Base-by-base conservation (phyloP, 2,113 vertebrate species). In the Gymnarchus niloticus region DNA sequence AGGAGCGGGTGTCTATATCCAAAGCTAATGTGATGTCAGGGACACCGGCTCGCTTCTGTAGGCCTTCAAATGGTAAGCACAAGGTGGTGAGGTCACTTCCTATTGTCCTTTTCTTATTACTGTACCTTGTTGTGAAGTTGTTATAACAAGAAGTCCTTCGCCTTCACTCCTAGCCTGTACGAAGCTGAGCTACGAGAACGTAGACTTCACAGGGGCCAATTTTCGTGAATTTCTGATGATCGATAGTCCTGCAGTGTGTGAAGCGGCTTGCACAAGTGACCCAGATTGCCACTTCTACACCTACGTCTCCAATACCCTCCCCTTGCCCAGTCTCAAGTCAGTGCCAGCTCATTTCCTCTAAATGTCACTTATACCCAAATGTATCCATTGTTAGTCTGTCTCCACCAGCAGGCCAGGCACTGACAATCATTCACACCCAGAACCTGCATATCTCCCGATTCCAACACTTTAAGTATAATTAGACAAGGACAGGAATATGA, bases 221-320 rank as follows among this genome's bases (percentile, higher is more conserved):
- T n/a, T n/a, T n/a, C 83, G 88, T 89, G 1, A 84, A 14, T 87
- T 0, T 23, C 87, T 88, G 49, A 0, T 81, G 49, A 23, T 83
- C 85, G 86, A 91, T 2, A 49, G 88, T 48, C 81, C 84, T 0
- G 59, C 85, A 0, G 1, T 8, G 0, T 86, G 93, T 54, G 88
- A 90, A 87, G 87, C 0, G 48, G 83, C 19, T 3, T 94, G 93
- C 44, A 85, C 76, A 9, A 84, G 46, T 0, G 89, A 93, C 19
- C 65, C 83, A 0, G 19, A 83, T 80, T 93, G 93, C 83, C 93
- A 92, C 85, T 94, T 92, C 90, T 94, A 90, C 89, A 86, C 82
- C 28, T 93, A 92, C n/a, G 21, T 83, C 61, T 44, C 2, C 5
- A 3, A 59, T 1, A 28, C 1, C 56, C 89, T 89, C 69, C 0